Base-by-base conservation (phyloP, 2,113 vertebrate species). In the Percopsis transmontana region DNA sequence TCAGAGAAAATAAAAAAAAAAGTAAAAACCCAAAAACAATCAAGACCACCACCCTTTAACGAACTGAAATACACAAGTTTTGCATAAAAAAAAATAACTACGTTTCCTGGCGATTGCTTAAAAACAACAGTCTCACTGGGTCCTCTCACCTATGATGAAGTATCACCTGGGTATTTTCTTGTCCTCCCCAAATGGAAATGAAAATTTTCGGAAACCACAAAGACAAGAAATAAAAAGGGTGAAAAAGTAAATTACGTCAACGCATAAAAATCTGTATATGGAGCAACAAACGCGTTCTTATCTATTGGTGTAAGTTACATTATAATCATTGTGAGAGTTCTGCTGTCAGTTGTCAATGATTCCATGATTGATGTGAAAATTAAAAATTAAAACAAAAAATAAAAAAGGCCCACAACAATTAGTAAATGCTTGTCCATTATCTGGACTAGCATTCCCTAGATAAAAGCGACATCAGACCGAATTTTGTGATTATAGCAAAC, bases 31-130 rank as follows among this genome's bases (percentile, higher is more conserved):
- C 62, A 27, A 19, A 27, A 48, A 67, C 40, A 15, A 58, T 19
- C 20, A 42, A 39, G 79, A 86, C 69, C 74, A 78, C 70, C 62
- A 72, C 75, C 55, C 62, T 57, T 39, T 24, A 23, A 44, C 24
- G 12, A 10, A 51, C 16, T 40, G 7, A 56, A 68, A 70, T 53
- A 76, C 57, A 62, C 74, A 71, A 5, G 20, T 2, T 21, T 59
- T 2, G 1, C 27, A 33, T 6, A 5, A 4, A 33, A 33, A 33
- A 4, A 33, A 33, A 33, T 6, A 7, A 33, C 5, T 33, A 33
- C 5, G 27, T 33, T 33, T 33, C 27, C 27, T 33, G 27, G 15
- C 8, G 16, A 38, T 57, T 54, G 59, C 38, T 47, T 39, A 3
- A 55, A 48, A 16, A 5, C 39, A 41, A 9, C 19, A 23, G 7